These are phyloP conservation scores for Cydia amplana DNA, from an alignment of 1,140 invertebrate species.

Conservation along the genomic window DNA sequence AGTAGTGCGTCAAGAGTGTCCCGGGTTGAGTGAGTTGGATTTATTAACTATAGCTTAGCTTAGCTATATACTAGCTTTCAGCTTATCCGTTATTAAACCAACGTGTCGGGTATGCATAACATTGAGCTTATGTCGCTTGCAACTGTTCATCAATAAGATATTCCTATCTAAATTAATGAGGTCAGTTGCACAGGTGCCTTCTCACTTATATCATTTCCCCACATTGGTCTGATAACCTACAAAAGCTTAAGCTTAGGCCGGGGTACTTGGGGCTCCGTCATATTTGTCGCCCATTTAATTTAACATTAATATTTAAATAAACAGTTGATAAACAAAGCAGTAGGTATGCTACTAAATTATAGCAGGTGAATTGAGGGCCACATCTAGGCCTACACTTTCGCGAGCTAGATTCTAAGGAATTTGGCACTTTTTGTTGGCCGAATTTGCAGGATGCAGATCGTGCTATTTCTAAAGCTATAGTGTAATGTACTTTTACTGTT, in stretches of 20 bases:
- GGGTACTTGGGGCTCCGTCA: not conserved
- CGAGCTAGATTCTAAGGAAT: too few species aligned
- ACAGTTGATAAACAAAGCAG: too few species aligned
- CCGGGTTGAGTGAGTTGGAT: too few species aligned
- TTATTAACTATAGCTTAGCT: slow-evolving; percentile 24
- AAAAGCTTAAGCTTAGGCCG: not conserved
- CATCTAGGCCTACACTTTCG: too few species aligned
- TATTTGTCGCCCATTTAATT: not conserved
- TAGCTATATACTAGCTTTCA: too few species aligned
- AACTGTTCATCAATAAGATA: slow-evolving; percentile 13
- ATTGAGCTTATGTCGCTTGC: not conserved
- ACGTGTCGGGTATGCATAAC: slow-evolving; percentile 21
- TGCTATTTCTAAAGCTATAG: too few species aligned
- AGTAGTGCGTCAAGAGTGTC: too few species aligned
- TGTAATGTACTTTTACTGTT: too few species aligned
- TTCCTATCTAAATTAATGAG: slow-evolving; percentile 22
- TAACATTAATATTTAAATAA: not conserved
- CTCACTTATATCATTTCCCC: slow-evolving; percentile 2
- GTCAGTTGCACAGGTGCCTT: not conserved
- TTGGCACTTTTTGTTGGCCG: too few species aligned
- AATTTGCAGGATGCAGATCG: too few species aligned
- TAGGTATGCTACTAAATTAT: too few species aligned
- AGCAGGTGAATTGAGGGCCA: too few species aligned
- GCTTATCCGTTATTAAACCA: not conserved
- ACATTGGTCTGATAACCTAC: not conserved